Evolutionary conservation across 2,113 vertebrate genomes (phyloP), one percentile per base, ranked within the genome.

Genomic region (Rhipidura dahli): DNA sequence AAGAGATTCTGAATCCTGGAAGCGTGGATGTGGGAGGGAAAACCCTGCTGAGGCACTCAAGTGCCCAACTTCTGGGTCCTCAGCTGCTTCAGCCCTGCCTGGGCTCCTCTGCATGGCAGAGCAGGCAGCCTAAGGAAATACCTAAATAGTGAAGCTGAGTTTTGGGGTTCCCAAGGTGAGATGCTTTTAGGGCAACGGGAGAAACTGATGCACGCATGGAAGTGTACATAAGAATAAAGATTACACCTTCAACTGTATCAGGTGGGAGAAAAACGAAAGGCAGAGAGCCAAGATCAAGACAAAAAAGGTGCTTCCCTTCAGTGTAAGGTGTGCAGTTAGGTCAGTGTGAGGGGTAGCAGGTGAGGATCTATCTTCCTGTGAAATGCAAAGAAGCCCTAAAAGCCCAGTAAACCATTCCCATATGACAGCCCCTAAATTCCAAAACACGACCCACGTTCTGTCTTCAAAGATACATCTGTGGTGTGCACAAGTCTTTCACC

Each of bases 391-490:
- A 78, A 93, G 66, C 19, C 20, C n/a, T 76, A 42, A 69, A 87
- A 83, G 37, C 50, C 53, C 71, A 16, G 23, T 27, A 73, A 91
- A 82, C 47, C 69, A 22, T 64, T 95, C 56, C 69, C 81, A 35
- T n/a, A 82, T 54, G 81, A 61, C 31, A 61, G 57, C 77, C 30
- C 65, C 73, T 42, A 28, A 80, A 90, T 77, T 92, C 79, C 35
- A 61, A 65, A 54, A 2, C 30, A 8, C 4, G 50, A 45, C 63
- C 86, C 33, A 18, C 4, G 0, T 60, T 87, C 68, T 90, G 31
- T 24, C 75, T 86, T 90, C 92, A 75, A 68, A 88, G 88, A 28
- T 33, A 15, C n/a, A 77, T 81, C 64, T 86, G 64, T n/a, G 77
- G 27, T 3, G 5, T 16, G 60, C 68, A 35, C 6, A 3, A 87